phyloP scores from a whole-genome alignment of 2,797 vertebrate genomes.

The Xenops minutus region DNA sequence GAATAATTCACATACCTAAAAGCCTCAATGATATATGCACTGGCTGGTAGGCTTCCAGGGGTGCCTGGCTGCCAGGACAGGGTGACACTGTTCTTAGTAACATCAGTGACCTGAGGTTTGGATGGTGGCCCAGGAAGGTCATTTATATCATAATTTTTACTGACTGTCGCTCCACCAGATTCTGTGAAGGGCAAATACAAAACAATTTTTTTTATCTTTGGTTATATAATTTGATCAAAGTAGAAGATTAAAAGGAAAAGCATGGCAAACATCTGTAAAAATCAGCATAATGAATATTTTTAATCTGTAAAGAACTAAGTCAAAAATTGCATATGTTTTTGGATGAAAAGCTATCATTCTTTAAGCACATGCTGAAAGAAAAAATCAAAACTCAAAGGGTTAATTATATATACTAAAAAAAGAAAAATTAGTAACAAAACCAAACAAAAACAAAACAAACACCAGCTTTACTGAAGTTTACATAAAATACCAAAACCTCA shows the following conservation, averaged over 20 bases:
- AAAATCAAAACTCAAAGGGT: not conserved
- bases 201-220: not conserved
- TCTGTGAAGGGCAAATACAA: constrained; percentile 75
- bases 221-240: not conserved
- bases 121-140: constrained; percentile 94
- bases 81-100: constrained; percentile 96
- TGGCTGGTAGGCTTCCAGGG: constrained; percentile 84
- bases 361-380: not conserved
- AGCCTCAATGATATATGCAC: constrained; percentile 93
- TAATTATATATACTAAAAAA: not conserved
- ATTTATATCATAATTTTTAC: constrained; percentile 87
- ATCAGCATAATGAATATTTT: not conserved
- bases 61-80: constrained; percentile 93
- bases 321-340: not conserved
- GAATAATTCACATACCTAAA: constrained; percentile 86
- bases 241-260: constrained; percentile 15
- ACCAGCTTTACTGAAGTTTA: not conserved
- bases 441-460: not conserved
- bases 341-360: not conserved
- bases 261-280: not conserved
- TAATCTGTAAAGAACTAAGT: not conserved
- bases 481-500: not conserved
- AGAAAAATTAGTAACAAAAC: accelerated
- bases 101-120: constrained; percentile 97
- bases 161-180: constrained; percentile 80